These are phyloP conservation scores for Hydrophis major DNA, from an alignment of 2,797 vertebrate genomes.

Conservation along the genomic window DNA sequence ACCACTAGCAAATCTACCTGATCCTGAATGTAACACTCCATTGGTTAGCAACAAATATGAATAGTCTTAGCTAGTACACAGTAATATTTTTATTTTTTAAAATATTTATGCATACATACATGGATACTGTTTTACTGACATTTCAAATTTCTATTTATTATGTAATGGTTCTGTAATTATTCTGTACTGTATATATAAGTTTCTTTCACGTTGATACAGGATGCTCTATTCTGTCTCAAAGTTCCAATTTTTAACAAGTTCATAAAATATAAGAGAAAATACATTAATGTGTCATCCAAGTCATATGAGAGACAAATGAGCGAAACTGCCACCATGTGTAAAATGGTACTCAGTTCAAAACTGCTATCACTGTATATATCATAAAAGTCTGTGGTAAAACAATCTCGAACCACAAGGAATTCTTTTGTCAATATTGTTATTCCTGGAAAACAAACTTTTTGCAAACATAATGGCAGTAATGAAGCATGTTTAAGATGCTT, in stretches of 20 bases:
- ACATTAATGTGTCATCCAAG: neutral
- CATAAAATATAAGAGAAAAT: neutral
- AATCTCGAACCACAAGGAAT: neutral
- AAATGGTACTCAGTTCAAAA: neutral
- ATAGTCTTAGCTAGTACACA: neutral
- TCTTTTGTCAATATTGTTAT: neutral
- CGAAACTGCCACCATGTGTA: conserved; percentile 12
- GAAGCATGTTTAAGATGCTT: conserved; percentile 16
- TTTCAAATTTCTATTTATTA: neutral
- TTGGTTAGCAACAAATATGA: neutral
- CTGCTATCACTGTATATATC: neutral
- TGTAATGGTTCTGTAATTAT: neutral
- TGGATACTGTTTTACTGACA: neutral
- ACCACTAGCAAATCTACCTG: neutral
- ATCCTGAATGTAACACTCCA: neutral
- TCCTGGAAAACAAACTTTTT: neutral
- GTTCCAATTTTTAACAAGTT: neutral
- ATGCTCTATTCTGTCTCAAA: neutral
- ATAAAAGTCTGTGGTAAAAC: neutral
- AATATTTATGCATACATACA: neutral
- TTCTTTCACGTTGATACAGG: neutral
- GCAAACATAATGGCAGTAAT: conserved; percentile 28
- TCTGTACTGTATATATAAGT: neutral
- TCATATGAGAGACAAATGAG: neutral
- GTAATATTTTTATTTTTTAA: neutral